phyloP scores from a whole-genome alignment of 2,113 vertebrate genomes.

The Corvus cornix region DNA sequence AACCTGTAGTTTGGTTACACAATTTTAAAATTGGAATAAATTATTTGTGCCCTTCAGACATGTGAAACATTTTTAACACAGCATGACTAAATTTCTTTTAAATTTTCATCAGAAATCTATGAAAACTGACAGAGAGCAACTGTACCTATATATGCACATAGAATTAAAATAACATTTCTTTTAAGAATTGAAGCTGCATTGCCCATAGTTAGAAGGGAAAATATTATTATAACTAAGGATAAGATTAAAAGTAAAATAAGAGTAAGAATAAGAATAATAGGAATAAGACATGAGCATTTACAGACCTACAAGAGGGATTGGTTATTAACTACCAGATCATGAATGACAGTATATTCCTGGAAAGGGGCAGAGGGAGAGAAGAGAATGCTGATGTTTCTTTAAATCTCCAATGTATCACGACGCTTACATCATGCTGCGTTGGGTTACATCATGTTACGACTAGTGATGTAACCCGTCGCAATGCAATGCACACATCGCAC shows the following conservation, averaged over 20 bases:
- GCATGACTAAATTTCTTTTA: not conserved
- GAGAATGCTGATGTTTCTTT: not conserved
- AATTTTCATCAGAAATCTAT: not conserved
- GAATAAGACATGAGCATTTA: not conserved
- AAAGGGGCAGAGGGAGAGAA: not conserved
- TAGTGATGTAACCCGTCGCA: slow-evolving; percentile 64
- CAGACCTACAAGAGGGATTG: not conserved
- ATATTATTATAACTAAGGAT: not conserved
- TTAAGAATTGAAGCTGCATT: not conserved
- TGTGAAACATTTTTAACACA: not conserved
- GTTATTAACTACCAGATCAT: not conserved
- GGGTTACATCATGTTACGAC: slow-evolving; percentile 53
- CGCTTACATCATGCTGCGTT: slow-evolving; percentile 55
- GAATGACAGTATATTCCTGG: not conserved
- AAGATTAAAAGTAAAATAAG: not conserved
- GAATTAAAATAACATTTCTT: not conserved
- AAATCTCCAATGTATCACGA: slow-evolving; percentile 53
- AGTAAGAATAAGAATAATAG: not conserved
- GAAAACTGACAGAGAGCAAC: not conserved
- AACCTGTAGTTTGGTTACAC: not conserved
- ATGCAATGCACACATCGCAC: slow-evolving; percentile 60
- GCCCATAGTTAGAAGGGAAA: not conserved
- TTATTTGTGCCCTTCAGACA: not conserved
- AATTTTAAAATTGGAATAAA: not conserved
- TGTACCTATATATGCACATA: not conserved